phyloP scores from a whole-genome alignment of 2,113 vertebrate species.

The Brienomyrus longianalis region DNA sequence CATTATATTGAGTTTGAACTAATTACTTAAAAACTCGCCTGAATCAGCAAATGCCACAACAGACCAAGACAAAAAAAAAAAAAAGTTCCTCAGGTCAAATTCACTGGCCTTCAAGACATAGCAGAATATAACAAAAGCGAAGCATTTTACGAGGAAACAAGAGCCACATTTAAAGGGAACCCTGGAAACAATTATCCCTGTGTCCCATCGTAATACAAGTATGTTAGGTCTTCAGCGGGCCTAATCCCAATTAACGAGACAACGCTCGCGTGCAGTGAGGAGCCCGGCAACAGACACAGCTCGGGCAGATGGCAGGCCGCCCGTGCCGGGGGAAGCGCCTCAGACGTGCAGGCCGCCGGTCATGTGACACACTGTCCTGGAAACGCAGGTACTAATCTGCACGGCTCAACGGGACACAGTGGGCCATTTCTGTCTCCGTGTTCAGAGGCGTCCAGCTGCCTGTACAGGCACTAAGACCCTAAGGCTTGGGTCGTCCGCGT shows the following conservation, averaged over 20 bases:
- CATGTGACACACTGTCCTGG: constrained; percentile 38
- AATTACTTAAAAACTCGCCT: background rate
- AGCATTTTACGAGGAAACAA: background rate
- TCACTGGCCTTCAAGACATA: background rate
- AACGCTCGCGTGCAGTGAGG: constrained; percentile 38
- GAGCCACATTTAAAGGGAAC: background rate
- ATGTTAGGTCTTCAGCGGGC: constrained; percentile 23
- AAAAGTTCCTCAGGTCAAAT: background rate
- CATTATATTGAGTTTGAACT: background rate
- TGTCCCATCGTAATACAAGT: constrained; percentile 17
- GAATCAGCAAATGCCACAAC: background rate
- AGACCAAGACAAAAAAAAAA: no score
- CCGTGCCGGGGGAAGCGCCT: constrained; percentile 40
- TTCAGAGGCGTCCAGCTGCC: background rate
- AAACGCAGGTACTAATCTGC: constrained; percentile 34
- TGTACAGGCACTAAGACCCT: background rate
- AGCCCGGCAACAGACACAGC: constrained; percentile 39
- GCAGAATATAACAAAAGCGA: background rate
- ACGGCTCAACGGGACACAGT: constrained; percentile 31
- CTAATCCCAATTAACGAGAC: constrained; percentile 49
- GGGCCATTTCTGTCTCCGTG: constrained; percentile 18
- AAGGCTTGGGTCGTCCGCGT: background rate
- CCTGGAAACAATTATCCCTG: background rate
- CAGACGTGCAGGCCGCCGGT: constrained; percentile 14
- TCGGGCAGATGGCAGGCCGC: constrained; percentile 59